Conservation (phyloP, 2,113 vertebrate species). For the Ctenodactylus gundi region DNA sequence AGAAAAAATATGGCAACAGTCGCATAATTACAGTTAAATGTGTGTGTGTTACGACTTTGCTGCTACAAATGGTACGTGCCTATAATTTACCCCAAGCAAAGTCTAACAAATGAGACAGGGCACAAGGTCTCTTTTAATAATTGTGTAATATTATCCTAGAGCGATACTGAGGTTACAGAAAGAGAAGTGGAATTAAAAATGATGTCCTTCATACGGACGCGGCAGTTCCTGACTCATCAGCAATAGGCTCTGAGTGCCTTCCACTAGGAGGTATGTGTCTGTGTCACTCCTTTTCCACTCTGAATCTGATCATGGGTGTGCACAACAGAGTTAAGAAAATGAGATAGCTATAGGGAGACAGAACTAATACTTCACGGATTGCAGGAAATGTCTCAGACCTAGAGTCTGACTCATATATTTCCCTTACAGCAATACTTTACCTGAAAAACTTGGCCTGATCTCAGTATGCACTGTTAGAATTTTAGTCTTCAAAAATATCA, state of each 20-base stretch:
- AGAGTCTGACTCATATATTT: not conserved
- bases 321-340: not conserved
- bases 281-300: not conserved
- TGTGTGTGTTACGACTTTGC: not conserved
- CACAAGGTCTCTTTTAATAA: not conserved
- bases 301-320: not conserved
- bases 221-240: not conserved
- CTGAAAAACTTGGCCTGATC: not conserved
- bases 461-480: not conserved
- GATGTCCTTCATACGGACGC: not conserved
- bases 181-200: not conserved
- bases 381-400: not conserved
- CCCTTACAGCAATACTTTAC: not conserved
- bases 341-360: not conserved
- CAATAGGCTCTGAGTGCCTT: not conserved
- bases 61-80: not conserved
- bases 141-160: not conserved
- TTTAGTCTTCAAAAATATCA: slow-evolving; percentile 16
- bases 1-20: not conserved
- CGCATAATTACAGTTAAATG: not conserved
- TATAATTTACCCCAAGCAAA: slow-evolving; percentile 21
- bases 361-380: not conserved
- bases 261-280: not conserved
- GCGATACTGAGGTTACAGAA: not conserved
- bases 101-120: not conserved